These are phyloP conservation scores for Furcifer pardalis DNA, from an alignment of 2,797 vertebrate genomes.

Conservation along the genomic window DNA sequence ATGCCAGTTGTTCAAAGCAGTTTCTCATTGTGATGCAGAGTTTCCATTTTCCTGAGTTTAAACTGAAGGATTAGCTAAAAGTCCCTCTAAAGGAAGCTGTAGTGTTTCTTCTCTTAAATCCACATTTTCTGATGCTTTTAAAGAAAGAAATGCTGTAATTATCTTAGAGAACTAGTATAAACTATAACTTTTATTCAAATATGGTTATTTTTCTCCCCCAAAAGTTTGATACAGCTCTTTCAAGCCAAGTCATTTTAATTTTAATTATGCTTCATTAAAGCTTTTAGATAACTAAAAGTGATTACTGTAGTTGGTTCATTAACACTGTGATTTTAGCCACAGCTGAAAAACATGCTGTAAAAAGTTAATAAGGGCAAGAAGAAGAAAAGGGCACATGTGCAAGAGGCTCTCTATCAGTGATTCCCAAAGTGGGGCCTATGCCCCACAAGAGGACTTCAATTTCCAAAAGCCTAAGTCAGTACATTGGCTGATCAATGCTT, in stretches of 20 bases:
- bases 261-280: constrained; percentile 63
- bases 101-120: constrained; percentile 29
- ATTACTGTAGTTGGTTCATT: constrained; percentile 58
- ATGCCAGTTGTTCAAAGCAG: constrained; percentile 48
- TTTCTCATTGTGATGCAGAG: constrained; percentile 50
- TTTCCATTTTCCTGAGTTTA: constrained; percentile 65
- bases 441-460: too few species aligned
- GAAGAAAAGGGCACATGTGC: constrained; percentile 23
- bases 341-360: constrained; percentile 63
- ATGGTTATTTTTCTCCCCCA: constrained; percentile 24
- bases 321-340: constrained; percentile 53
- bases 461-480: too few species aligned
- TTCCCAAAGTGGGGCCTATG: too few species aligned
- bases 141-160: constrained; percentile 55
- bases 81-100: constrained; percentile 52
- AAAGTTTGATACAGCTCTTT: constrained; percentile 38
- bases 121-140: constrained; percentile 51
- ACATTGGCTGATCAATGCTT: too few species aligned
- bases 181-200: constrained; percentile 54
- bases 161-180: constrained; percentile 45
- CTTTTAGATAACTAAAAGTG: constrained; percentile 60
- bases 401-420: too few species aligned
- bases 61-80: constrained; percentile 64
- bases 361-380: constrained; percentile 57
- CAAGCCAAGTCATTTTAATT: constrained; percentile 57